Evolutionary conservation across 2,797 vertebrate species (phyloP), one percentile per base, ranked within the genome.

Genomic region (Peromyscus eremicus): DNA sequence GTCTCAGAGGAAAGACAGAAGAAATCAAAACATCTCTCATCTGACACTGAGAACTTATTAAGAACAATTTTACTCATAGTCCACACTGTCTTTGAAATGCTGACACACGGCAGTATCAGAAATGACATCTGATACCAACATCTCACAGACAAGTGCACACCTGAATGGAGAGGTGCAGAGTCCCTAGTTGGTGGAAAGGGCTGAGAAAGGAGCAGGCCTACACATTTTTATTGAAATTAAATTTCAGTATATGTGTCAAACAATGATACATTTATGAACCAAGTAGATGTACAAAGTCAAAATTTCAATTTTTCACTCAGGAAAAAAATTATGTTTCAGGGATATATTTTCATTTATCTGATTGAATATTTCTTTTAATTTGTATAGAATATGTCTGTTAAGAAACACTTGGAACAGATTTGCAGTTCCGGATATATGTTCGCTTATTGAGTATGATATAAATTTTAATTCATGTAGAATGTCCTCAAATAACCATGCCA

Each of bases 1-100:
- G 97, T 94, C 92, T 95, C 79, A 68, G 92, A 94, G 95, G 23
- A 96, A 82, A 96, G 94, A 93, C 89, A n/a, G 90, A 82, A 93
- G 94, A 97, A 97, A 97, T 96, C 68, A 95, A 89, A 90, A 62
- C 73, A 57, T 94, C 93, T 94, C 96, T 95, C 94, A 90, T 92
- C 64, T 75, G 83, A 25, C 73, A 89, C 94, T 95, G 96, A 87
- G 89, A 97, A 93, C 80, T 70, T 55, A 96, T 88, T 97, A 95
- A 92, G 97, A 92, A 93, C 43, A 32, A 97, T 94, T 94, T 97
- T 71, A 94, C 97, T 95, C 96, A 80, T 52, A 91, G 94, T 83
- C 84, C 79, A 86, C 76, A 80, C 73, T 77, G 93, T 91, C 71
- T 97, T 93, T 95, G 95, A 94, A 96, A 95, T 80, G 66, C 84